These are phyloP conservation scores for Leptoteleia sp. DNA, from an alignment of 1,140 invertebrate genomes.

Conservation along the genomic window DNA sequence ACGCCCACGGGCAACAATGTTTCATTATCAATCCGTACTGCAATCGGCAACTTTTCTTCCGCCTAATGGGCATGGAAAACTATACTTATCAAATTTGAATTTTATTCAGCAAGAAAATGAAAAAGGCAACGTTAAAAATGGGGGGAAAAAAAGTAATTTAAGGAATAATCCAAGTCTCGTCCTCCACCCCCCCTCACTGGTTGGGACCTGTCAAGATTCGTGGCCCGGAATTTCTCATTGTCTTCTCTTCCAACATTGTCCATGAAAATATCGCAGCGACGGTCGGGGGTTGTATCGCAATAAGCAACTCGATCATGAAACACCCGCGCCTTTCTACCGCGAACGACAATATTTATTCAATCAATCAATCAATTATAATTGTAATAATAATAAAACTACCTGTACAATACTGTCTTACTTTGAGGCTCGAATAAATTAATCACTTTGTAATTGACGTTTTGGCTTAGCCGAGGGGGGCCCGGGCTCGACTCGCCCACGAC, in stretches of 20 bases:
- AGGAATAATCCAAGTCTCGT: not conserved
- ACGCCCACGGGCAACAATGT: no score
- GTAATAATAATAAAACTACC: constrained; percentile 51
- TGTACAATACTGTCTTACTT: constrained; percentile 55
- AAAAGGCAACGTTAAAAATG: no score
- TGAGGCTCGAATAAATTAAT: constrained; percentile 49
- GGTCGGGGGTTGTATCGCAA: constrained; percentile 27
- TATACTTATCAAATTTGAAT: no score
- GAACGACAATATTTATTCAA: constrained; percentile 18
- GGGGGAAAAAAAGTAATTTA: no score
- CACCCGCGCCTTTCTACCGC: constrained; percentile 9
- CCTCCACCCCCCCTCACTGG: not conserved
- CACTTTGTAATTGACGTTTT: constrained; percentile 60
- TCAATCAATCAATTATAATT: no score
- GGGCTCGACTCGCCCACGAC: no score
- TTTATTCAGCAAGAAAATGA: no score
- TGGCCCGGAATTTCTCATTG: constrained; percentile 12
- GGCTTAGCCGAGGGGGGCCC: no score
- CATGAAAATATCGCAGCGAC: not conserved
- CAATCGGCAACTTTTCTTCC: no score
- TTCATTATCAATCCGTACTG: no score
- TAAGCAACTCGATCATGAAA: constrained; percentile 14
- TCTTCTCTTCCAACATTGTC: not conserved
- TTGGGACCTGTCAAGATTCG: constrained; percentile 8
- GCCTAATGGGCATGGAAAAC: no score